Evolutionary conservation across 2,113 vertebrate genomes (phyloP).

Genomic region (Ochotona princeps): DNA sequence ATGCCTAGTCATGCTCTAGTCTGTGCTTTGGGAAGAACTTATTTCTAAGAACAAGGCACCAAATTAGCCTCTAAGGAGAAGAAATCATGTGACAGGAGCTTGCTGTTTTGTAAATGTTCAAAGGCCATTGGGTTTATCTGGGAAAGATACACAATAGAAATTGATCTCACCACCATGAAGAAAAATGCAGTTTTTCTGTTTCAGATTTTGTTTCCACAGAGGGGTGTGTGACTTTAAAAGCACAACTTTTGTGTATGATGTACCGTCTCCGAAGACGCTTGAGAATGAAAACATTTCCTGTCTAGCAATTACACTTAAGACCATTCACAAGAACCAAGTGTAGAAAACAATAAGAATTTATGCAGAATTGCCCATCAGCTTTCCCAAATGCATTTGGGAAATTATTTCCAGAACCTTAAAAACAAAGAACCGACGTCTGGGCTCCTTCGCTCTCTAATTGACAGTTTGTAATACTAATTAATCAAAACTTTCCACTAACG

Average conservation of each 20-base stretch:
- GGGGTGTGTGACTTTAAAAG: background rate
- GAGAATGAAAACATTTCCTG: background rate
- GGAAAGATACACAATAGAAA: background rate
- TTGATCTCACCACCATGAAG: background rate
- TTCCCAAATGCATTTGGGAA: conserved; percentile 15
- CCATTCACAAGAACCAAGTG: background rate
- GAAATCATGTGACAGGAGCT: conserved; percentile 43
- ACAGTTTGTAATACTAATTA: background rate
- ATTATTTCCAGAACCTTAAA: background rate
- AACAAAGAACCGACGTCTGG: background rate
- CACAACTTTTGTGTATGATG: background rate
- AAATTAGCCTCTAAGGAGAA: background rate
- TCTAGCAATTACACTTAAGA: conserved; percentile 23
- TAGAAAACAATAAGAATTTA: conserved; percentile 35
- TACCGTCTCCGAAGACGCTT: background rate
- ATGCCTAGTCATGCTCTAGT: conserved; percentile 48
- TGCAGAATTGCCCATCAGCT: background rate
- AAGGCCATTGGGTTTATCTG: conserved; percentile 40
- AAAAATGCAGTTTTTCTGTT: background rate
- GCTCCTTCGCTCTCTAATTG: background rate
- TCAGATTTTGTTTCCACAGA: background rate
- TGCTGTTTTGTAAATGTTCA: conserved; percentile 56
- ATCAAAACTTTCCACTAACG: background rate
- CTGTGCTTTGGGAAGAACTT: conserved; percentile 57
- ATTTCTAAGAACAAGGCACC: background rate